Conservation (phyloP, 1,140 invertebrate genomes). For the Diploscapter pachys region DNA sequence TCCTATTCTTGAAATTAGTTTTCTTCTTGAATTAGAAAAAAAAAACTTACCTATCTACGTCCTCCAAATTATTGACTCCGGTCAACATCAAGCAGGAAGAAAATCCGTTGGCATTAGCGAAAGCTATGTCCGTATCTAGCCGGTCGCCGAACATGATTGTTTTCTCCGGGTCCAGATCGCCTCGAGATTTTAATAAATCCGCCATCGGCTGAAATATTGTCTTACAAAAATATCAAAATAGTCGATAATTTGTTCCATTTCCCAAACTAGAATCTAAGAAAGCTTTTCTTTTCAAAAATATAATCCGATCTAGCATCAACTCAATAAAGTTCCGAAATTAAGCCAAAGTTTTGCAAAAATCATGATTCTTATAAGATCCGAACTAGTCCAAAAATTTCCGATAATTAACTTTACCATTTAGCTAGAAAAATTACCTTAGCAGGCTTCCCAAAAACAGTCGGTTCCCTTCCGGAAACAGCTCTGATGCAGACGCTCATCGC, state of each 20-base stretch:
- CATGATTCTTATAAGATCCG: too few relatives aligned
- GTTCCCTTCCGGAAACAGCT: constrained; percentile 74
- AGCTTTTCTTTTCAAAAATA: too few relatives aligned
- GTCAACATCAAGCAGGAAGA: constrained; percentile 76
- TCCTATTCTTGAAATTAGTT: too few relatives aligned
- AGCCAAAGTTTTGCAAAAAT: too few relatives aligned
- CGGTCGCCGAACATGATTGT: constrained; percentile 91
- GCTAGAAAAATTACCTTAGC: constrained; percentile 45
- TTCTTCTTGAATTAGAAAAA: too few relatives aligned
- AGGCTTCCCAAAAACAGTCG: constrained; percentile 83
- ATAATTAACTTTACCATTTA: too few relatives aligned
- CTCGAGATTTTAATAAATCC: constrained; percentile 58
- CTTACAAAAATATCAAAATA: too few relatives aligned
- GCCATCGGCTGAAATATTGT: constrained; percentile 61
- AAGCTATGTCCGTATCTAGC: constrained; percentile 80
- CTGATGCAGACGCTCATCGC: constrained; percentile 64
- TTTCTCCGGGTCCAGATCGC: constrained; percentile 70
- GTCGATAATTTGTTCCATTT: too few relatives aligned
- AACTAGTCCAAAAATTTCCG: too few relatives aligned
- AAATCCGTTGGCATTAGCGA: constrained; percentile 74
- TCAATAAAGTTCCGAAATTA: too few relatives aligned
- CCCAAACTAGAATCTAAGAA: too few relatives aligned
- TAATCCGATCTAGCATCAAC: too few relatives aligned
- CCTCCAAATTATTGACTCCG: constrained; percentile 72
- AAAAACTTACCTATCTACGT: constrained; percentile 63